Conservation (phyloP, 2,888 invertebrate genomes). For the Stegophylla sp. region DNA sequence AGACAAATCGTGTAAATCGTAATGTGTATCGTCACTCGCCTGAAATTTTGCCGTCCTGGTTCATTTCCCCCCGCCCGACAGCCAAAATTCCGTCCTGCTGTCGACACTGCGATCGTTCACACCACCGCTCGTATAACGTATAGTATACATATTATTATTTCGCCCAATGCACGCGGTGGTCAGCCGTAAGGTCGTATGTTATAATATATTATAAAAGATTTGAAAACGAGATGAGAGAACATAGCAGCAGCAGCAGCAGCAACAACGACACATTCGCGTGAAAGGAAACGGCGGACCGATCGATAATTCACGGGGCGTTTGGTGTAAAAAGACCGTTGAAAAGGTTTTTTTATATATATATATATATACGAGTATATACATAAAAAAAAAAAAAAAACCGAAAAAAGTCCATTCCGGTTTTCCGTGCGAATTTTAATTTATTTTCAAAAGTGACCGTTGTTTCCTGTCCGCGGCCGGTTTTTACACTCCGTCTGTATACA, state of each 20-base stretch:
- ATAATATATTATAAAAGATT: conserved; percentile 50
- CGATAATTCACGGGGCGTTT: conserved; percentile 48
- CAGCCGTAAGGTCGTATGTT: too few relatives aligned
- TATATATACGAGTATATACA: too few relatives aligned
- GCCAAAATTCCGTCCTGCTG: too few relatives aligned
- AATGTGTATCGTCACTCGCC: too few relatives aligned
- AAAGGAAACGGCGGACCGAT: conserved; percentile 42
- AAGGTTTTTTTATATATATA: conserved; percentile 19
- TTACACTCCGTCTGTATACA: conserved; percentile 27
- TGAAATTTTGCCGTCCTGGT: too few relatives aligned
- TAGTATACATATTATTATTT: too few relatives aligned
- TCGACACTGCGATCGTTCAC: too few relatives aligned
- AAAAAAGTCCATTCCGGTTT: conserved; percentile 39
- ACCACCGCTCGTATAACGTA: too few relatives aligned
- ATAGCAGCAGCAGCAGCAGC: too few relatives aligned
- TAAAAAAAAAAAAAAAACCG: conserved; percentile 16
- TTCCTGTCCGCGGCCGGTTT: conserved; percentile 54
- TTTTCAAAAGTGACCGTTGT: conserved; percentile 54
- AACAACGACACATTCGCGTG: conserved; percentile 3
- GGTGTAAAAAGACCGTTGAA: conserved; percentile 50
- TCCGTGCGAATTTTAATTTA: conserved; percentile 46
- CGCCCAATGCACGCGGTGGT: too few relatives aligned
- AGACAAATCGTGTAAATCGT: too few relatives aligned
- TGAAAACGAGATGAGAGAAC: conserved; percentile 9
- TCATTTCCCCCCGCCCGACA: too few relatives aligned